Evolutionary conservation across 2,888 invertebrate genomes (phyloP).

Genomic region (Hydrotaea cyrtoneurina): DNA sequence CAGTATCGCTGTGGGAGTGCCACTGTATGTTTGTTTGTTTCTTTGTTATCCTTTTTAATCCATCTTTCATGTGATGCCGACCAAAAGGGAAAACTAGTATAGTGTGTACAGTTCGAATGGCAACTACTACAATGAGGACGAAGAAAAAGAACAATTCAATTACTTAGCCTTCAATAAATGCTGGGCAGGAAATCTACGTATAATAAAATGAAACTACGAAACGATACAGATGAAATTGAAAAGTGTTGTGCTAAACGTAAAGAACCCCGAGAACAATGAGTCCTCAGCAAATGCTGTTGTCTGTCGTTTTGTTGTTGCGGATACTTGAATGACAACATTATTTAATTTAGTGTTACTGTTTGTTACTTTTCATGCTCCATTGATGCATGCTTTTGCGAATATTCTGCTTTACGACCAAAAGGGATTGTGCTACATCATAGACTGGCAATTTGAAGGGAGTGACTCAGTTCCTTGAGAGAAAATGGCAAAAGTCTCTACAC

Average conservation of each 20-base stretch:
- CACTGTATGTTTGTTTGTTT: conserved; percentile 6
- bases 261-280: background rate
- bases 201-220: background rate
- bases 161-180: conserved; percentile 60
- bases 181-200: conserved; percentile 39
- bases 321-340: conserved; percentile 47
- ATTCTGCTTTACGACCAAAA: too few relatives aligned
- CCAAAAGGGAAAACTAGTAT: conserved; percentile 23
- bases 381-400: too few relatives aligned
- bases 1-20: background rate
- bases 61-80: conserved; percentile 56
- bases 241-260: background rate
- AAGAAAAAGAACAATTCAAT: conserved; percentile 50
- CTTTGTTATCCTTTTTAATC: conserved; percentile 46
- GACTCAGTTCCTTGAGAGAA: too few relatives aligned
- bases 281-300: conserved; percentile 19
- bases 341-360: conserved; percentile 49
- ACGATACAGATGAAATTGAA: conserved; percentile 2
- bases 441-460: too few relatives aligned
- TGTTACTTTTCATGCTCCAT: background rate
- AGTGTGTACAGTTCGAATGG: conserved; percentile 23
- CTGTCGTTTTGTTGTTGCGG: background rate
- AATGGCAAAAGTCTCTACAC: too few relatives aligned
- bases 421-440: conserved; percentile 14
- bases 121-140: conserved; percentile 19